Evolutionary conservation across 2,113 vertebrate genomes (phyloP).

Genomic region (Ciconia stormi): DNA sequence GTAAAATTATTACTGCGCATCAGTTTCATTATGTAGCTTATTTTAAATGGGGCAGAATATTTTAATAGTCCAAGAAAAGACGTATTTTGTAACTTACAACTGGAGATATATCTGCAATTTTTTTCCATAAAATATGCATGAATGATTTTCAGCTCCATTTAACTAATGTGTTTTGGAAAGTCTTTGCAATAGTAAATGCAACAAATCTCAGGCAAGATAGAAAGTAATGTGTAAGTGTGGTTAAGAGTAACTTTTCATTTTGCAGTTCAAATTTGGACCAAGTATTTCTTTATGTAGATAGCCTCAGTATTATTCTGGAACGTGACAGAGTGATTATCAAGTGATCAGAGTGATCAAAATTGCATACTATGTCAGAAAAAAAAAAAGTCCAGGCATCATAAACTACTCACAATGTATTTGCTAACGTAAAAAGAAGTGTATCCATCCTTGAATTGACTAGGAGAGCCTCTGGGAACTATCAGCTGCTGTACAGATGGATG

Average conservation of each 20-base stretch:
- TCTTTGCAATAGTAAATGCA: slow-evolving; percentile 70
- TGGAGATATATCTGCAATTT: slow-evolving; percentile 61
- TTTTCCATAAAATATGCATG: slow-evolving; percentile 73
- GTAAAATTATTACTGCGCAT: slow-evolving; percentile 67
- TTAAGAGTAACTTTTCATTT: slow-evolving; percentile 58
- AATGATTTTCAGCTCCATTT: slow-evolving; percentile 75
- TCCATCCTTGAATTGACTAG: slow-evolving; percentile 7
- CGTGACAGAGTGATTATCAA: slow-evolving; percentile 11
- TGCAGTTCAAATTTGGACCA: slow-evolving; percentile 52
- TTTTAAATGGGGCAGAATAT: slow-evolving; percentile 74
- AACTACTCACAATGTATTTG: slow-evolving; percentile 33
- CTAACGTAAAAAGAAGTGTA: background rate
- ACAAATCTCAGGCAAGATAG: slow-evolving; percentile 64
- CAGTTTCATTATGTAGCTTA: slow-evolving; percentile 64
- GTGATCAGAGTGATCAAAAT: background rate
- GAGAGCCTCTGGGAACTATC: background rate
- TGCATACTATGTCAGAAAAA: slow-evolving; percentile 46
- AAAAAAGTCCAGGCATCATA: slow-evolving; percentile 49
- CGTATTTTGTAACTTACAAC: slow-evolving; percentile 69
- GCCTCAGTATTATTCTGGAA: slow-evolving; percentile 9
- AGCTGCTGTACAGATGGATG: background rate
- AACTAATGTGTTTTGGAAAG: slow-evolving; percentile 75
- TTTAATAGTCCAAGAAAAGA: slow-evolving; percentile 71
- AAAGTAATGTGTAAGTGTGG: slow-evolving; percentile 47
- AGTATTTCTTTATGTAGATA: slow-evolving; percentile 51